Conservation (phyloP, 1,140 invertebrate species). For the Drosophila busckii region DNA sequence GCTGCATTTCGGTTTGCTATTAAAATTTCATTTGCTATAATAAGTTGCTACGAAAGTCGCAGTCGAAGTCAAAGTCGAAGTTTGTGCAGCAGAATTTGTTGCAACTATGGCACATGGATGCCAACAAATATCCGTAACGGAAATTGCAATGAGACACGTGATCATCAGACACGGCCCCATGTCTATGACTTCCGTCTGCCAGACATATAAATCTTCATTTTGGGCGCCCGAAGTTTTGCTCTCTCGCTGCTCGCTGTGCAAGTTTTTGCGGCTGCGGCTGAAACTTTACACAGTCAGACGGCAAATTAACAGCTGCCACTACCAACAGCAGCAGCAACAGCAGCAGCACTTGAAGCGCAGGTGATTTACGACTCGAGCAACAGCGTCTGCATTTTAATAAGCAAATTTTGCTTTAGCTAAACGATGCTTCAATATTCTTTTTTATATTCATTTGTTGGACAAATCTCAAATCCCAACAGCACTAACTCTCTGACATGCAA, state of each 20-base stretch:
- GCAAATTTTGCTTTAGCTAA: background rate
- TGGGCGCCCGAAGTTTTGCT: slow-evolving; percentile 63
- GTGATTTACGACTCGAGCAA: slow-evolving; percentile 57
- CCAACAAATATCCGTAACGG: slow-evolving; percentile 60
- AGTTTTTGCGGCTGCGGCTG: slow-evolving; percentile 30
- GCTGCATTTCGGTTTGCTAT: no score
- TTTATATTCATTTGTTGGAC: slow-evolving; percentile 28
- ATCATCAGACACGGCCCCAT: slow-evolving; percentile 26
- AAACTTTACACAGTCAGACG: slow-evolving; percentile 44
- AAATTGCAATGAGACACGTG: slow-evolving; percentile 74
- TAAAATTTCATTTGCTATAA: no score
- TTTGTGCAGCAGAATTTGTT: slow-evolving; percentile 69
- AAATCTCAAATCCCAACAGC: slow-evolving; percentile 21
- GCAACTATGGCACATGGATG: slow-evolving; percentile 58
- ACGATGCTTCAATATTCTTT: no score
- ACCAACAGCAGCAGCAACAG: background rate
- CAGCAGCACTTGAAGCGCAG: slow-evolving; percentile 33
- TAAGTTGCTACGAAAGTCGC: slow-evolving; percentile 3
- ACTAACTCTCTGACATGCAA: slow-evolving; percentile 30
- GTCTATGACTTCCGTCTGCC: slow-evolving; percentile 56
- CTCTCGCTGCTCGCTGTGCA: slow-evolving; percentile 39
- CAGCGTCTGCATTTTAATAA: slow-evolving; percentile 68
- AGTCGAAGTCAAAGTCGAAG: slow-evolving; percentile 28
- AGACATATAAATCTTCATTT: slow-evolving; percentile 76
- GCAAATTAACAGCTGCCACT: slow-evolving; percentile 65